These are phyloP conservation scores for Malurus leucopterus DNA, from an alignment of 2,797 vertebrate genomes.

Conservation along the genomic window DNA sequence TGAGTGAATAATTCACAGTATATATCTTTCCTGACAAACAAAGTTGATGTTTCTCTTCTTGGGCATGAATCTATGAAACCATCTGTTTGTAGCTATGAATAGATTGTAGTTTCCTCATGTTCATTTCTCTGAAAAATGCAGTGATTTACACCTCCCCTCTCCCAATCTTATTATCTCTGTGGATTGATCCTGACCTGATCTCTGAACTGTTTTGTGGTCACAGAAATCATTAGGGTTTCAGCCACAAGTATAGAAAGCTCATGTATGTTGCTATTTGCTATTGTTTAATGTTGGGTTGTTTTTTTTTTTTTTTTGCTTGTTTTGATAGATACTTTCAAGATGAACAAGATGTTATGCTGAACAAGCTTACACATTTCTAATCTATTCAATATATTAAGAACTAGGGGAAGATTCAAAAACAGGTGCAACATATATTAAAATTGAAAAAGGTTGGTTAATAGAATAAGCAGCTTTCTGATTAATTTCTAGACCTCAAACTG, in stretches of 20 bases:
- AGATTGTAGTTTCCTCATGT: slow-evolving; percentile 8
- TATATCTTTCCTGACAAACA: neutral
- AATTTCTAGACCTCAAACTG: neutral
- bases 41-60: neutral
- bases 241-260: neutral
- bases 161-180: neutral
- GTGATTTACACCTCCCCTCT: neutral
- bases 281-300: neutral
- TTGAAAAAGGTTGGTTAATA: neutral
- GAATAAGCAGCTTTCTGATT: neutral
- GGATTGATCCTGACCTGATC: neutral
- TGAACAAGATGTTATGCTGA: neutral
- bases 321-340: neutral
- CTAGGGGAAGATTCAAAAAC: neutral
- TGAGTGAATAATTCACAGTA: slow-evolving; percentile 4
- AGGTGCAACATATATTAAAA: neutral
- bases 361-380: neutral
- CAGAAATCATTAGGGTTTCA: neutral
- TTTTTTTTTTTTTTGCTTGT: neutral
- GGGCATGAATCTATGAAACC: neutral
- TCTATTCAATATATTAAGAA: neutral
- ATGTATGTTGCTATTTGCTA: neutral
- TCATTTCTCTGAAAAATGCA: neutral
- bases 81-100: slow-evolving; percentile 44
- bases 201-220: neutral